A percentile compares a stretch with the other conserved stretches of the same genome.
Evolutionary conservation across 2,797 vertebrate species (phyloP).

Genomic region (Leucoraja ocellata): DNA sequence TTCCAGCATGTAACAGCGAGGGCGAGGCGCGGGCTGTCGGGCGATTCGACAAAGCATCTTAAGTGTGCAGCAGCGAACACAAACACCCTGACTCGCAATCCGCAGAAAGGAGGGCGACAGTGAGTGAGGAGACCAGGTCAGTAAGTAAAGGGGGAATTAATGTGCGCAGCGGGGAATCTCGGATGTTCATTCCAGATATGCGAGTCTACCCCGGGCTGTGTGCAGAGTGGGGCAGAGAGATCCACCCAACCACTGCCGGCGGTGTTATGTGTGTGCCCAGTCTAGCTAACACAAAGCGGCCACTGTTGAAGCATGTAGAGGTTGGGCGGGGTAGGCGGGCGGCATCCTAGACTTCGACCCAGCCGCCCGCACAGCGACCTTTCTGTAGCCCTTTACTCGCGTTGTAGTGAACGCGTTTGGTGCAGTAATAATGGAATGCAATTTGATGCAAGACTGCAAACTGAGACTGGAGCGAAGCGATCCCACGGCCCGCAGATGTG

Average conservation of each 20-base stretch:
- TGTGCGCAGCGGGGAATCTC: not conserved
- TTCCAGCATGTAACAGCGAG: not conserved
- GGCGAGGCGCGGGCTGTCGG: not conserved
- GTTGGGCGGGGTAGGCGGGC: not conserved
- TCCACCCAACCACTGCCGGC: not conserved
- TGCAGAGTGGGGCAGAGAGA: not conserved
- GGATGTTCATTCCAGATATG: not conserved
- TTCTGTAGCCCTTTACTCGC: not conserved
- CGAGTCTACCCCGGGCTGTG: not conserved
- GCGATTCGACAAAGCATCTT: not conserved
- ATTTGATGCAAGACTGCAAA: not conserved
- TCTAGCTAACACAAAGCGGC: not conserved
- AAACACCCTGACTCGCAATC: not conserved
- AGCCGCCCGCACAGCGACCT: not conserved
- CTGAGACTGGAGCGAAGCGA: not conserved
- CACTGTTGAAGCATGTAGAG: not conserved
- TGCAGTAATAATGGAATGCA: not conserved
- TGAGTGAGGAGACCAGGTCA: not conserved
- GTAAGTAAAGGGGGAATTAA: not conserved
- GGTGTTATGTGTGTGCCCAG: not conserved
- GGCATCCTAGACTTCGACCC: not conserved
- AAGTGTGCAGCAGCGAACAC: not conserved
- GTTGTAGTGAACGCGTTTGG: not conserved
- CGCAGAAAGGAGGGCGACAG: not conserved
- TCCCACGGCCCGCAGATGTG: not conserved